phyloP scores from a whole-genome alignment of 2,797 vertebrate genomes.

The Hydrolagus colliei region DNA sequence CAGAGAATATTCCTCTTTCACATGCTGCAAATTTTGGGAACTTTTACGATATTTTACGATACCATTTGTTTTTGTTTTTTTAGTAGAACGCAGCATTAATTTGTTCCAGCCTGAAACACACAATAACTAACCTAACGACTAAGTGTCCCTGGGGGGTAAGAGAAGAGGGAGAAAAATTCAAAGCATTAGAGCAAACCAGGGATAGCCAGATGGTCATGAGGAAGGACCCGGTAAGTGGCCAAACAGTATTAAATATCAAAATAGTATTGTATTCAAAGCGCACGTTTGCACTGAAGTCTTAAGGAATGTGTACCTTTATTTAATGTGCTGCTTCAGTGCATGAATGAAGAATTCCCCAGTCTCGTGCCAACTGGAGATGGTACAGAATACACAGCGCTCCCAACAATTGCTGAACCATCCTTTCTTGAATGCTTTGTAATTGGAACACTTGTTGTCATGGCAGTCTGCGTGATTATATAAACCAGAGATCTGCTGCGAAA shows the following conservation, averaged over 20 bases:
- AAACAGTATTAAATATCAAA: background rate
- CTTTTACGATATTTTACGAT: background rate
- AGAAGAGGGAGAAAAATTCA: background rate
- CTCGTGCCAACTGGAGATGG: background rate
- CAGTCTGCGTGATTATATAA: background rate
- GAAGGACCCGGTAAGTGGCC: background rate
- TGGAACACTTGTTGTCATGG: background rate
- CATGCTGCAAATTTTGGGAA: background rate
- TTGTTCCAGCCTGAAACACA: background rate
- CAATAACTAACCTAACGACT: background rate
- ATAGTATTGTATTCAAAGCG: background rate
- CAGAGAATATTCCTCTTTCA: too few relatives aligned
- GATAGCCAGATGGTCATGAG: background rate
- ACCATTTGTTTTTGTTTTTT: background rate
- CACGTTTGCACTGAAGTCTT: background rate
- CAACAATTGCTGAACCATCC: conserved; percentile 18
- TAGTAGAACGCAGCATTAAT: background rate
- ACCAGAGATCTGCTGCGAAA: background rate
- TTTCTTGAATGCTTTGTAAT: conserved; percentile 13
- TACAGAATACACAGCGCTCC: background rate
- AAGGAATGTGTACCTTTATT: background rate
- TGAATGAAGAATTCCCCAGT: background rate
- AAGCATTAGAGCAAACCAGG: background rate
- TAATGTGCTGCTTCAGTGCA: background rate
- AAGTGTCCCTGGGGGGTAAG: background rate